phyloP scores from a whole-genome alignment of 1,140 invertebrate genomes.

The Dendroctonus valens region DNA sequence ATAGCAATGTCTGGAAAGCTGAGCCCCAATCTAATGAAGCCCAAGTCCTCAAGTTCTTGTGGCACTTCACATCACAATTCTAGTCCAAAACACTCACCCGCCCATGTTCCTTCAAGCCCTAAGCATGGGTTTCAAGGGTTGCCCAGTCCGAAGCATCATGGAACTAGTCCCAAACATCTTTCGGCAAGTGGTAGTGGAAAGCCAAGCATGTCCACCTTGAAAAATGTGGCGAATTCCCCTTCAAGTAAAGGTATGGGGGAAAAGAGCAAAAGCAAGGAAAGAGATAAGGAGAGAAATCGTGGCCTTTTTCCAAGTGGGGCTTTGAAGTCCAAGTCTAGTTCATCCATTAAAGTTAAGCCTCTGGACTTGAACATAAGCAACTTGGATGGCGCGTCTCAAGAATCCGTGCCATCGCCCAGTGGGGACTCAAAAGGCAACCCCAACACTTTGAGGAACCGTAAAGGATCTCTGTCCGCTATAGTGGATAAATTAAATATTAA shows the following conservation, averaged over 20 bases:
- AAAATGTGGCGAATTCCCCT: slow-evolving; percentile 69
- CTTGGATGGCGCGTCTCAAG: slow-evolving; percentile 27
- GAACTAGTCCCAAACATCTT: slow-evolving; percentile 73
- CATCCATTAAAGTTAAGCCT: slow-evolving; percentile 67
- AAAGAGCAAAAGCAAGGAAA: slow-evolving; percentile 52
- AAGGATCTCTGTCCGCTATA: slow-evolving; percentile 78
- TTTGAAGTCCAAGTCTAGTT: slow-evolving; percentile 64
- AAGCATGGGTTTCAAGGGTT: slow-evolving; percentile 58
- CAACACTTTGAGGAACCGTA: slow-evolving; percentile 55
- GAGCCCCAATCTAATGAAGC: slow-evolving; percentile 59
- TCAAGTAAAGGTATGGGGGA: slow-evolving; percentile 52
- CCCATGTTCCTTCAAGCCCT: slow-evolving; percentile 67
- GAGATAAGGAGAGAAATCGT: slow-evolving; percentile 64
- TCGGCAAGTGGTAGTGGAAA: slow-evolving; percentile 72
- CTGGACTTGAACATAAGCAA: slow-evolving; percentile 57
- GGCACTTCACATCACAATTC: slow-evolving; percentile 66
- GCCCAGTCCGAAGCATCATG: slow-evolving; percentile 57
- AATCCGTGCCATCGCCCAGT: slow-evolving; percentile 57
- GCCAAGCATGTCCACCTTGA: slow-evolving; percentile 84
- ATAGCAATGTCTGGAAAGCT: slow-evolving; percentile 53
- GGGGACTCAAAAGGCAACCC: slow-evolving; percentile 50
- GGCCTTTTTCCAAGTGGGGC: slow-evolving; percentile 53
- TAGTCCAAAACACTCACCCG: slow-evolving; percentile 72
- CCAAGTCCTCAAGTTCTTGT: slow-evolving; percentile 52
- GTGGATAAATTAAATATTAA: slow-evolving; percentile 75